Percentiles rank a stretch among this genome's conserved stretches.
Conservation (phyloP, 2,113 vertebrate genomes). For the Psilopsiagon aymara region DNA sequence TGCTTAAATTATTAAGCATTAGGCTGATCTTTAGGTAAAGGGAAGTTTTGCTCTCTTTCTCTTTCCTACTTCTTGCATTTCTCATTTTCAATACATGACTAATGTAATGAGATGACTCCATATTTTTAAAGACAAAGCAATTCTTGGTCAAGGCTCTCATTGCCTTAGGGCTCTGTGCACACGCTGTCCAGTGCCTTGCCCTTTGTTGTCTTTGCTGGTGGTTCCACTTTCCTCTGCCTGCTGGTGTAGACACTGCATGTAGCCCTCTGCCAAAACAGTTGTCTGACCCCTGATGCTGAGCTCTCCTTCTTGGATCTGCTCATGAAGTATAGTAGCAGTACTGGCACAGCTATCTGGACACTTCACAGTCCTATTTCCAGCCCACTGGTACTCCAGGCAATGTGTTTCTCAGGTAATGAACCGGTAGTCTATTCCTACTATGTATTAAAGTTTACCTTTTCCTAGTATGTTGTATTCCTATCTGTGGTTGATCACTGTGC, state of each 20-base stretch:
- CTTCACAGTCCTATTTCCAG: not conserved
- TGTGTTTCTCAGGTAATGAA: not conserved
- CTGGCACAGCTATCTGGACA: not conserved
- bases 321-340: not conserved
- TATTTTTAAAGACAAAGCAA: not conserved
- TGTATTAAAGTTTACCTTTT: not conserved
- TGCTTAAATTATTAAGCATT: not conserved
- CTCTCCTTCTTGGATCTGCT: not conserved
- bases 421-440: not conserved
- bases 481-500: not conserved
- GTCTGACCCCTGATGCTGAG: not conserved
- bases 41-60: not conserved
- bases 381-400: not conserved
- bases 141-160: not conserved
- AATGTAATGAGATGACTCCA: not conserved
- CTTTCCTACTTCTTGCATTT: not conserved
- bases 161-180: not conserved
- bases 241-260: accelerated
- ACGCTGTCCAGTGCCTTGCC: not conserved
- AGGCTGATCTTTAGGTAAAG: not conserved
- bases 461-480: accelerated
- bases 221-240: not conserved
- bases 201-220: not conserved
- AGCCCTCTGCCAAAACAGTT: not conserved
- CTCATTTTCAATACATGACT: not conserved